These are phyloP conservation scores for Chrysocyon brachyurus DNA, from an alignment of 2,797 vertebrate genomes.

Conservation along the genomic window DNA sequence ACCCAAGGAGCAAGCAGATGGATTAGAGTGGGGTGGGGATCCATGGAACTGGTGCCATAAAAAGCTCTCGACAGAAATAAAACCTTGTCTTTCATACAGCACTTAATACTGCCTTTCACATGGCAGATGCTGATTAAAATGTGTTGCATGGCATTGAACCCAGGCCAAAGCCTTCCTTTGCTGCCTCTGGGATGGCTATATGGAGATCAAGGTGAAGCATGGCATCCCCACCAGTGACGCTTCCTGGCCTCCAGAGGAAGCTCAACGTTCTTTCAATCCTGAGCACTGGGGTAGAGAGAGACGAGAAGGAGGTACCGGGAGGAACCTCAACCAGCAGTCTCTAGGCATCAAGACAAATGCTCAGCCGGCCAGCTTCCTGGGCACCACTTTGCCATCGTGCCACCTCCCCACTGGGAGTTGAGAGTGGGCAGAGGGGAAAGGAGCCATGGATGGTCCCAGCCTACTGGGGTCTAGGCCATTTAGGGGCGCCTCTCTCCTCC, in stretches of 20 bases:
- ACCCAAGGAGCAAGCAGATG: neutral
- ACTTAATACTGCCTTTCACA: neutral
- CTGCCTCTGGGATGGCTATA: neutral
- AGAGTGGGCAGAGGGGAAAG: neutral
- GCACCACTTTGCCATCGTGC: neutral
- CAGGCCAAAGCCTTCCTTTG: neutral
- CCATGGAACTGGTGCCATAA: neutral
- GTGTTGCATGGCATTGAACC: neutral
- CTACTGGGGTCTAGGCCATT: neutral
- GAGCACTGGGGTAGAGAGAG: neutral
- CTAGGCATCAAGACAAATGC: neutral
- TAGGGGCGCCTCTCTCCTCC: neutral
- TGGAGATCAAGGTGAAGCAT: neutral
- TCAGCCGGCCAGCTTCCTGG: neutral
- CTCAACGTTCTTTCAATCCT: neutral
- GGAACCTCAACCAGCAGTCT: neutral
- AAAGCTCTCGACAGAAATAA: constrained; percentile 9
- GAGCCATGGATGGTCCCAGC: neutral
- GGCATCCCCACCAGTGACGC: neutral
- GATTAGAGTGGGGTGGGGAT: neutral
- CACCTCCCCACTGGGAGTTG: neutral
- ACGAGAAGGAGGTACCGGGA: neutral
- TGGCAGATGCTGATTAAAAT: neutral
- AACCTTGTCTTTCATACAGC: neutral
- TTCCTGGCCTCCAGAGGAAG: neutral